Percentiles rank a stretch among this genome's conserved stretches.
Evolutionary conservation across 2,888 invertebrate species (phyloP).

Genomic region (Gari tellinella): DNA sequence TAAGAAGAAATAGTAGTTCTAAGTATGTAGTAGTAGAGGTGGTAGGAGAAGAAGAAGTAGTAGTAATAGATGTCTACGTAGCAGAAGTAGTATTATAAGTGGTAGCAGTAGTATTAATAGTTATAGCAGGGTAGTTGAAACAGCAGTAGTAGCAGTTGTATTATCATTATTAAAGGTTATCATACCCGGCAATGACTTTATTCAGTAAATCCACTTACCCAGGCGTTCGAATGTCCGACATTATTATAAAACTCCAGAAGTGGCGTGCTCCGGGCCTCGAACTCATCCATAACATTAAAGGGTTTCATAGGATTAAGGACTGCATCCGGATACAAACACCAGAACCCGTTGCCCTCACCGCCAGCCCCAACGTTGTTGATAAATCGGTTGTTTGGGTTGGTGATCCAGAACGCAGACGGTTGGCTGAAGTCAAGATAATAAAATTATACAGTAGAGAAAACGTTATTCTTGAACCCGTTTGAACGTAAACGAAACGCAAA

Average conservation of each 20-base stretch:
- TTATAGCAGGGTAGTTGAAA: too few relatives aligned
- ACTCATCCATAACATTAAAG: slow-evolving; percentile 18
- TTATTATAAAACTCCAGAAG: slow-evolving; percentile 60
- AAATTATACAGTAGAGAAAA: background rate
- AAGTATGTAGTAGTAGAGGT: too few relatives aligned
- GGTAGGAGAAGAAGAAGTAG: too few relatives aligned
- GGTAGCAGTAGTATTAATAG: too few relatives aligned
- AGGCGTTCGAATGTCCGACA: slow-evolving; percentile 59
- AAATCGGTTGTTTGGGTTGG: slow-evolving; percentile 50
- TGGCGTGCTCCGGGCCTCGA: slow-evolving; percentile 44
- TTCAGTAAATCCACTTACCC: slow-evolving; percentile 45
- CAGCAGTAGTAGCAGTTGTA: too few relatives aligned
- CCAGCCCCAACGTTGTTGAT: slow-evolving; percentile 62
- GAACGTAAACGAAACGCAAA: too few relatives aligned
- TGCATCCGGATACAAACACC: slow-evolving; percentile 52
- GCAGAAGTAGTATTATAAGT: too few relatives aligned
- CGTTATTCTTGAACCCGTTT: too few relatives aligned
- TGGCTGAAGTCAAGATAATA: slow-evolving; percentile 9
- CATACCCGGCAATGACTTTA: too few relatives aligned
- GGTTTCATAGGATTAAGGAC: slow-evolving; percentile 51
- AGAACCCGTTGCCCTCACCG: slow-evolving; percentile 51
- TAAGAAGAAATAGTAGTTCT: too few relatives aligned
- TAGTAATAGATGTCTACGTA: too few relatives aligned
- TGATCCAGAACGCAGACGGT: slow-evolving; percentile 58
- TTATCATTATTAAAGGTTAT: too few relatives aligned